Percentiles rank a stretch among this genome's conserved stretches.
phyloP scores from a whole-genome alignment of 2,113 vertebrate species.

The Gobius niger region DNA sequence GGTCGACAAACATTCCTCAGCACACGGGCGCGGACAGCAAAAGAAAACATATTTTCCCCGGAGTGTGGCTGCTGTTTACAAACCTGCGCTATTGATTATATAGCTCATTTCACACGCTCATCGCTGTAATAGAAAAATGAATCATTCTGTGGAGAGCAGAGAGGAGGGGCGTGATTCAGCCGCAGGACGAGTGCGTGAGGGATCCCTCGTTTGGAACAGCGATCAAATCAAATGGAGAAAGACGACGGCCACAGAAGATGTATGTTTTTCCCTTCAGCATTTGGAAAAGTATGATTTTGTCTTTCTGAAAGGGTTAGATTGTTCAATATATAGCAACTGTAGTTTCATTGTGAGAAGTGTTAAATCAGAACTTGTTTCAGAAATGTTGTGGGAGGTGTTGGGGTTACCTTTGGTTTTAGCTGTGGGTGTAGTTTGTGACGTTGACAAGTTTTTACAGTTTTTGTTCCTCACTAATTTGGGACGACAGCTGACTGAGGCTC shows the following conservation, averaged over 20 bases:
- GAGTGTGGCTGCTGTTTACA: constrained; percentile 86
- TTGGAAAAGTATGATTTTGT: constrained; percentile 24
- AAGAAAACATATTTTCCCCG: constrained; percentile 75
- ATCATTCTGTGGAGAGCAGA: constrained; percentile 79
- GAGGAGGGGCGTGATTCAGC: constrained; percentile 63
- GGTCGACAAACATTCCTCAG: constrained; percentile 60
- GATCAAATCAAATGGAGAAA: constrained; percentile 35
- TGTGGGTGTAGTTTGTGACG: no score
- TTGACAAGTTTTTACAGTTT: no score
- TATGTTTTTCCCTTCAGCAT: constrained; percentile 39
- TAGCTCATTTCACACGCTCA: constrained; percentile 94
- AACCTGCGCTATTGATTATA: constrained; percentile 91
- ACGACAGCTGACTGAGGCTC: no score
- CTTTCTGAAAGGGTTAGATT: constrained; percentile 46
- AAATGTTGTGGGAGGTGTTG: no score
- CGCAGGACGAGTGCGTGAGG: constrained; percentile 74
- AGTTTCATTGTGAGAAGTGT: no score
- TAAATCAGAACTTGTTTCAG: background rate
- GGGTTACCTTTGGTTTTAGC: no score
- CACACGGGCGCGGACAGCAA: constrained; percentile 58
- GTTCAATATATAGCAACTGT: background rate
- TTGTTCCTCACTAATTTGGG: no score
- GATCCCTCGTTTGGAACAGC: constrained; percentile 62
- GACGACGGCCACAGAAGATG: constrained; percentile 5
- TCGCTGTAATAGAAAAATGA: constrained; percentile 91